Evolutionary conservation across 2,797 vertebrate genomes (phyloP), one percentile per base, ranked within the genome.

Genomic region (Steatocranus sp.): DNA sequence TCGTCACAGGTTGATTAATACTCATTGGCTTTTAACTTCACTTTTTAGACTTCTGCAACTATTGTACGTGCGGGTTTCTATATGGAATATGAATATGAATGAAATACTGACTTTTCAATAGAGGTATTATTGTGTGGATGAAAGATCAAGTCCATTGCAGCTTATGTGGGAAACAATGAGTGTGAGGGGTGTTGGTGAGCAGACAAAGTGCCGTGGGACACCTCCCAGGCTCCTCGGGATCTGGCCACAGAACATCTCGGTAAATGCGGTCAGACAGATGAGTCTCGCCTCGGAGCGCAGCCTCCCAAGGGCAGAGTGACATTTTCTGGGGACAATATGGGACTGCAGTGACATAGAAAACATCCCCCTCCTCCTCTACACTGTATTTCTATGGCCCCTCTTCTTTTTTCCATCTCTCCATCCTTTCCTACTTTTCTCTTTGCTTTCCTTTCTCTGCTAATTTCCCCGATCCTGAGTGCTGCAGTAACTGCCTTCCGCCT

Each of bases 201-300:
- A 92, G 94, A 93, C 92, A 91, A 82, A 90, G 87, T 89, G 91
- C 86, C 86, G 84, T 58, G 89, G 87, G 90, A 91, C 61, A 79
- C 92, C 91, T 90, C 87, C 77, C 89, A 87, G 93, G 89, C 89
- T 95, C 89, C 92, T 92, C 75, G 51, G 91, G 92, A 94, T 86
- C 80, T 81, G 80, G 90, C 93, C 93, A 94, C 79, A 79, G 89
- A 94, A 83, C 90, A 89, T 95, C 93, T 92, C 85, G 68, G 84
- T 93, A 95, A 96, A 96, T 95, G 93, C 81, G 82, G 89, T 94
- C 92, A 89, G 95, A 96, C 93, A 94, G 95, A 95, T 91, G 94
- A 95, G 92, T 88, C 92, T 91, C 84, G 88, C 93, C 94, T 94
- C 84, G 56, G 83, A 94, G 94, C 85, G 43, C 86, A 85, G 85